phyloP scores from a whole-genome alignment of 2,113 vertebrate genomes.

The Chionodraco myersi region DNA sequence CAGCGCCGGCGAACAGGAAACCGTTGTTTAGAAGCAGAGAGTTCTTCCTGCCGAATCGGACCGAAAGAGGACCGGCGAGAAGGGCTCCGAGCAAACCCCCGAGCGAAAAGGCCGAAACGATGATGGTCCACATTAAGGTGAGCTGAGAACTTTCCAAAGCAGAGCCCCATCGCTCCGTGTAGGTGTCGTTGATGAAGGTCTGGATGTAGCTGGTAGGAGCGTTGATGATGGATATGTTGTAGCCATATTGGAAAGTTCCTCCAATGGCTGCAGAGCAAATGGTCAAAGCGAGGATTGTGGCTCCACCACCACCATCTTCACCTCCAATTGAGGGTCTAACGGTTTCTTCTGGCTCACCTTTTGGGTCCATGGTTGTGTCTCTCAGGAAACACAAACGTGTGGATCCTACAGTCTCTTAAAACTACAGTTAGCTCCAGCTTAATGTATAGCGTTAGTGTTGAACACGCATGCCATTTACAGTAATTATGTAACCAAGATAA shows the following conservation, averaged over 20 bases:
- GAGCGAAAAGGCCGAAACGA: constrained; percentile 87
- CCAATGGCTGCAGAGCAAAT: constrained; percentile 90
- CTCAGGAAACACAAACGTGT: too few relatives aligned
- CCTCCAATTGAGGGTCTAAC: background rate
- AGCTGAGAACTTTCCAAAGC: constrained; percentile 75
- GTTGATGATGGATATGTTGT: constrained; percentile 93
- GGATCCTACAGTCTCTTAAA: background rate
- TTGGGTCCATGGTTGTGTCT: constrained; percentile 23
- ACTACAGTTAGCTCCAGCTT: background rate
- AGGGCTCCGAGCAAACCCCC: constrained; percentile 89
- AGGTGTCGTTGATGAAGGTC: constrained; percentile 89
- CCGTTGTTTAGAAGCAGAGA: constrained; percentile 89
- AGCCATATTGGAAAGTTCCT: constrained; percentile 93
- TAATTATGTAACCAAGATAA: background rate
- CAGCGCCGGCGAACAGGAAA: constrained; percentile 81
- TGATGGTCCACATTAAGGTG: constrained; percentile 88
- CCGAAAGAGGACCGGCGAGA: constrained; percentile 87
- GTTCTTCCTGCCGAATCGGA: constrained; percentile 88
- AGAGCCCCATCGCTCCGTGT: constrained; percentile 80
- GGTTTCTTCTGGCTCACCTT: constrained; percentile 21
- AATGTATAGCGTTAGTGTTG: background rate
- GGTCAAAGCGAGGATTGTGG: constrained; percentile 83
- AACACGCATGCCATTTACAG: fast-evolving
- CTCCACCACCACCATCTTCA: background rate
- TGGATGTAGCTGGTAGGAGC: constrained; percentile 89